Conservation (phyloP, 2,113 vertebrate genomes). For the Gymnocephalus cernua region DNA sequence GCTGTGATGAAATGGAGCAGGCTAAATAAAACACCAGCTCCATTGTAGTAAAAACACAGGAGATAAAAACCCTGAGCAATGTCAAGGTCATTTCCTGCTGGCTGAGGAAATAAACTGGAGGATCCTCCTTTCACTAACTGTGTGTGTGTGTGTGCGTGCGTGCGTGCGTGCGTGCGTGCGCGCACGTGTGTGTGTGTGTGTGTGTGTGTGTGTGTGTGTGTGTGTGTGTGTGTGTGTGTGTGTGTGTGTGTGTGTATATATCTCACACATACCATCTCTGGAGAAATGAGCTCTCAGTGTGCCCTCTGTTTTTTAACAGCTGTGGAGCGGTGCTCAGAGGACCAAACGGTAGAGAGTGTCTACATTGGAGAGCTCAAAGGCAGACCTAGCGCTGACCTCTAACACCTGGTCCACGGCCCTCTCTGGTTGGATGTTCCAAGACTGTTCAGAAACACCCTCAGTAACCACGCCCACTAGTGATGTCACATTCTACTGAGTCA, state of each 20-base stretch:
- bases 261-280: neutral
- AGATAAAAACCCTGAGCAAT: slow-evolving; percentile 34
- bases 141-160: neutral
- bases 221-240: neutral
- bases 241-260: neutral
- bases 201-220: neutral
- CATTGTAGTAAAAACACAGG: slow-evolving; percentile 16
- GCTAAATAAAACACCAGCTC: slow-evolving; percentile 38
- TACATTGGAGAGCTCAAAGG: neutral
- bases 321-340: neutral
- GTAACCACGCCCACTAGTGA: too few species aligned
- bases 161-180: neutral
- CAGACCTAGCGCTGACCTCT: too few species aligned
- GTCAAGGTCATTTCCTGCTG: slow-evolving; percentile 52
- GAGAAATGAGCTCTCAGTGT: slow-evolving; percentile 22
- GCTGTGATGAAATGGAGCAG: slow-evolving; percentile 22
- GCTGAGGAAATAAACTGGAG: slow-evolving; percentile 45
- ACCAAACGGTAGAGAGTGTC: neutral
- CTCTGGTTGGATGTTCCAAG: too few species aligned
- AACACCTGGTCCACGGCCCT: too few species aligned
- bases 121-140: slow-evolving; percentile 17
- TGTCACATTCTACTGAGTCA: too few species aligned
- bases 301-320: slow-evolving; percentile 19
- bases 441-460: too few species aligned
- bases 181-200: neutral